Percentiles rank a stretch among this genome's conserved stretches.
Conservation (phyloP, 2,797 vertebrate genomes). For the Rhynchonycteris naso region DNA sequence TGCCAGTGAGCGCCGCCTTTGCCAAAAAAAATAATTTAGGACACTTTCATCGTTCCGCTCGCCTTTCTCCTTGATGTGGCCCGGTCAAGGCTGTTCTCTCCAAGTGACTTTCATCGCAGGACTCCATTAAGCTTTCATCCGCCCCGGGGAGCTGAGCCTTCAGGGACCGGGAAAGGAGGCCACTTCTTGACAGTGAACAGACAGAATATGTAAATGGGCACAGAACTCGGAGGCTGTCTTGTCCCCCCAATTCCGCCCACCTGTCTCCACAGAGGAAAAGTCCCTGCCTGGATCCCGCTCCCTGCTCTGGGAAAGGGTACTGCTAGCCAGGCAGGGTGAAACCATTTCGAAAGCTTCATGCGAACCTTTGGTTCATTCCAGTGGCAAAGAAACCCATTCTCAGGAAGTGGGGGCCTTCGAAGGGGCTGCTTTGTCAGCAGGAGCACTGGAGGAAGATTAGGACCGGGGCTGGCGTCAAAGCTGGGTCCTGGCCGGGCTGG, state of each 20-base stretch:
- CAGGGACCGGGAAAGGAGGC: neutral
- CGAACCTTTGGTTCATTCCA: neutral
- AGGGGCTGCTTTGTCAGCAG: neutral
- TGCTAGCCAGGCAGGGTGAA: neutral
- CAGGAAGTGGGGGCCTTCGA: rapidly evolving
- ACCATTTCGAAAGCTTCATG: neutral
- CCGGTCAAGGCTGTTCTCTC: neutral
- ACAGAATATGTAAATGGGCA: neutral
- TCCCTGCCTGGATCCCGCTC: neutral
- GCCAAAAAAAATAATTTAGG: rapidly evolving
- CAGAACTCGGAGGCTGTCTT: neutral
- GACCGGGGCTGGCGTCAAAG: rapidly evolving
- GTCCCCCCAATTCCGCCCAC: neutral
- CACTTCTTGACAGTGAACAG: neutral
- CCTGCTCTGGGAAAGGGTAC: neutral
- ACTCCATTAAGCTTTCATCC: neutral
- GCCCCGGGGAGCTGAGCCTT: neutral
- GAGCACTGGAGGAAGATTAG: neutral
- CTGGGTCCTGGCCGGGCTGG: rapidly evolving
- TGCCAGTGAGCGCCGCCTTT: rapidly evolving
- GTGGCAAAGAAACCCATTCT: neutral
- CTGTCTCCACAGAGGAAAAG: neutral
- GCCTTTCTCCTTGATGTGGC: neutral
- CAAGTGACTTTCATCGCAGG: neutral
- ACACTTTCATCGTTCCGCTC: rapidly evolving